Evolutionary conservation across 2,797 vertebrate species (phyloP).

Genomic region (Pantherophis vulpinus): DNA sequence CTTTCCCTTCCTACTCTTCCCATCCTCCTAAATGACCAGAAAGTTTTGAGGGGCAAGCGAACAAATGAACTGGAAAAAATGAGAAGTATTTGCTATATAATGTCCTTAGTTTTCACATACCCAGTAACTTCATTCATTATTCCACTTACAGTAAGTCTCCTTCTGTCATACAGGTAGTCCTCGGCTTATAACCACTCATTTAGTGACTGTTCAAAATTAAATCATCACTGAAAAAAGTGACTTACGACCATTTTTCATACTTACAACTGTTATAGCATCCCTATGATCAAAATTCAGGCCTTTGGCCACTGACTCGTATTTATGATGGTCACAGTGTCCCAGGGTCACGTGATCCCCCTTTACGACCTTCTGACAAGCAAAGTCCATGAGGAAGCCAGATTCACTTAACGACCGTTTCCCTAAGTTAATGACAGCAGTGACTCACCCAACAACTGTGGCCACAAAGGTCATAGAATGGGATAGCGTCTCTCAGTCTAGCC

Average conservation of each 20-base stretch:
- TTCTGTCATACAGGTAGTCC: background rate
- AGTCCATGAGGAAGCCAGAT: background rate
- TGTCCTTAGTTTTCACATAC: background rate
- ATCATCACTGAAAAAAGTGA: background rate
- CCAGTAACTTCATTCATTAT: background rate
- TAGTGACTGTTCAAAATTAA: background rate
- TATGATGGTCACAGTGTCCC: background rate
- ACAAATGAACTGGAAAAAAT: background rate
- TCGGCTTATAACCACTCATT: background rate
- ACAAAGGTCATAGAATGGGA: background rate
- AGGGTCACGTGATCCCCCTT: background rate
- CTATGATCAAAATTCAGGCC: background rate
- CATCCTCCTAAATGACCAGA: background rate
- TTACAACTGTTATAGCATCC: background rate
- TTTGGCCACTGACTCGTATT: background rate
- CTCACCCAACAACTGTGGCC: background rate
- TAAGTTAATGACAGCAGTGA: background rate
- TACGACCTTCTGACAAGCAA: background rate
- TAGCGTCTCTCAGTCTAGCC: background rate
- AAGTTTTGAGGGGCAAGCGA: background rate
- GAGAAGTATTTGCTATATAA: background rate
- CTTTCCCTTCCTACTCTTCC: background rate
- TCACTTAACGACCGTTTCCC: background rate
- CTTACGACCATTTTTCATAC: background rate
- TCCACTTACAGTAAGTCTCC: background rate